phyloP scores from a whole-genome alignment of 2,888 invertebrate genomes.

The Tipula unca region DNA sequence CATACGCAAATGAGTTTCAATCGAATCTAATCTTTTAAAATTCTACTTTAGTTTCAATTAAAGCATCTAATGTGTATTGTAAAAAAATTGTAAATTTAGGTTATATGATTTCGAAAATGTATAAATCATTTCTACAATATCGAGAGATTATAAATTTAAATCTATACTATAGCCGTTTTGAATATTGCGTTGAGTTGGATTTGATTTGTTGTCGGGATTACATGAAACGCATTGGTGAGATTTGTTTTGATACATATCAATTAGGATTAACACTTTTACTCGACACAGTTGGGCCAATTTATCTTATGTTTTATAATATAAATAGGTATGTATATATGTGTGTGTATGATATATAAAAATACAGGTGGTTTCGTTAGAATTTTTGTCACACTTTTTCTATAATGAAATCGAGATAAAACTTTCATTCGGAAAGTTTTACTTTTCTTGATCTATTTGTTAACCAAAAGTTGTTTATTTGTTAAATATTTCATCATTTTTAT shows the following conservation, averaged over 20 bases:
- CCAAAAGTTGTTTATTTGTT: neutral
- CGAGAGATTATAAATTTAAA: neutral
- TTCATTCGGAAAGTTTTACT: neutral
- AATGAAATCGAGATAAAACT: neutral
- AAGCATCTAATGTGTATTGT: neutral
- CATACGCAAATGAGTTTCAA: neutral
- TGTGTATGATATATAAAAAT: neutral
- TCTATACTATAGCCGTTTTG: neutral
- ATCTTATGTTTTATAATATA: neutral
- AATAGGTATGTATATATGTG: no score
- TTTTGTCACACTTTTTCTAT: neutral
- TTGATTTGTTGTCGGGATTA: neutral
- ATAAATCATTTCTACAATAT: neutral
- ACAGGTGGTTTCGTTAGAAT: neutral
- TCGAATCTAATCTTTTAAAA: neutral
- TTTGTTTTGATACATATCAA: neutral
- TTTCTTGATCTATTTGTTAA: neutral
- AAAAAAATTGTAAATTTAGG: no score
- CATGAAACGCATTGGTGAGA: neutral
- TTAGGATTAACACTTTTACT: constrained; percentile 14
- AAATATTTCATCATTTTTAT: no score
- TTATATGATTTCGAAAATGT: neutral
- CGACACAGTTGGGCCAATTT: neutral
- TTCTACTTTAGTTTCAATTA: neutral
- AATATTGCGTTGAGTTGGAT: neutral